phyloP scores from a whole-genome alignment of 2,797 vertebrate species.

The Takifugu ocellatus region DNA sequence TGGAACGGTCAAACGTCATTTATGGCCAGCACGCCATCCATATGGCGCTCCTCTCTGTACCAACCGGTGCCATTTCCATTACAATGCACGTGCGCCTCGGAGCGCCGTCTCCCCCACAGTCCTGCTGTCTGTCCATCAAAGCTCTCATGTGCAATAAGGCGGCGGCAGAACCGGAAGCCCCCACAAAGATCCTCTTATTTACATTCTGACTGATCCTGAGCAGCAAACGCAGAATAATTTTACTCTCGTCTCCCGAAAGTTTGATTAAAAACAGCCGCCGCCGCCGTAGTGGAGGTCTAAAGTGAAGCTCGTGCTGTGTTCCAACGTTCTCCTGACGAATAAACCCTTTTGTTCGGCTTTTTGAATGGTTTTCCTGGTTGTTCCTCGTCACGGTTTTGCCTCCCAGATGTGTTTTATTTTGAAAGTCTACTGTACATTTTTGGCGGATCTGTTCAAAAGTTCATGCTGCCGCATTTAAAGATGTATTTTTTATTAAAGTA shows the following conservation, averaged over 20 bases:
- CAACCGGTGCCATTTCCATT: conserved; percentile 14
- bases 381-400: too few species aligned
- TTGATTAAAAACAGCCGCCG: conserved; percentile 48
- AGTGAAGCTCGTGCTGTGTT: conserved; percentile 34
- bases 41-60: background rate
- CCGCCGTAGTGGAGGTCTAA: conserved; percentile 57
- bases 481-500: conserved; percentile 82
- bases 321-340: conserved; percentile 20
- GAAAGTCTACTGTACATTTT: conserved; percentile 59
- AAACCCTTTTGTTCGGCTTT: conserved; percentile 11
- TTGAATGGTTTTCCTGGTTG: conserved; percentile 15
- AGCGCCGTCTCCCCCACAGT: conserved; percentile 5
- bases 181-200: background rate
- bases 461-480: conserved; percentile 69
- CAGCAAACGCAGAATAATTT: too few species aligned
- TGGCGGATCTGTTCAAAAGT: conserved; percentile 54
- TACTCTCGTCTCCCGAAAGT: too few species aligned
- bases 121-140: conserved; percentile 8
- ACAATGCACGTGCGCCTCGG: background rate
- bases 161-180: conserved; percentile 37
- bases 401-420: conserved; percentile 37
- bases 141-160: conserved; percentile 48
- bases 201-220: too few species aligned
- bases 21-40: conserved; percentile 3
- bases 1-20: background rate